phyloP scores from a whole-genome alignment of 2,113 vertebrate species.

The Pluvianellus socialis region DNA sequence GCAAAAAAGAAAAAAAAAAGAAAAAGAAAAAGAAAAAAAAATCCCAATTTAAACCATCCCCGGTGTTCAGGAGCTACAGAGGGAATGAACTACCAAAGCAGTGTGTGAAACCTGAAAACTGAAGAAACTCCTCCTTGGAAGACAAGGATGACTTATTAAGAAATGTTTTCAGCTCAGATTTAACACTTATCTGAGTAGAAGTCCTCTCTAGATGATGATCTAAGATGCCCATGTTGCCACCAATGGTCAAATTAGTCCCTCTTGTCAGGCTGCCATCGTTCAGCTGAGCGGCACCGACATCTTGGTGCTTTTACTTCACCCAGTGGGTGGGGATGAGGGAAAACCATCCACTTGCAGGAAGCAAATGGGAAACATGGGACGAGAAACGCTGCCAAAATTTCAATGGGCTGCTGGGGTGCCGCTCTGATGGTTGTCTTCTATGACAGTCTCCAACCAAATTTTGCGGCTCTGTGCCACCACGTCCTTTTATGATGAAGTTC shows the following conservation, averaged over 20 bases:
- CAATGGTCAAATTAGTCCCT: neutral
- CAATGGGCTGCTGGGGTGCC: conserved; percentile 32
- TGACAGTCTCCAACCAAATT: conserved; percentile 61
- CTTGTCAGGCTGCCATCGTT: neutral
- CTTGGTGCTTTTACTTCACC: neutral
- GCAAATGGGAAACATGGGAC: accelerated
- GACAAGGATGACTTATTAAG: neutral
- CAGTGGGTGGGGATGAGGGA: accelerated
- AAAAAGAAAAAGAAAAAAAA: neutral
- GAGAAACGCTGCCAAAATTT: neutral
- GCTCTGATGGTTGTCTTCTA: conserved; percentile 66
- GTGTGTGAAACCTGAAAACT: neutral
- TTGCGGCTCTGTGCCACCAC: neutral
- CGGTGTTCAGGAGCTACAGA: neutral
- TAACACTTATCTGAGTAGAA: neutral
- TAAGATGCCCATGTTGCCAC: neutral
- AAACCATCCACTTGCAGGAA: neutral
- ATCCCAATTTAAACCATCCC: neutral
- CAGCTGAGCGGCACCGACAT: accelerated
- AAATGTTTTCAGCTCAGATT: neutral
- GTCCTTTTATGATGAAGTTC: conserved; percentile 70
- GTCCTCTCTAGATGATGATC: neutral
- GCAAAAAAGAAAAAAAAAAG: too few relatives aligned
- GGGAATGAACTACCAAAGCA: accelerated
- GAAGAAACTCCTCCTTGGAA: neutral